Conservation (phyloP, 2,797 vertebrate species). For the Dermochelys coriacea region DNA sequence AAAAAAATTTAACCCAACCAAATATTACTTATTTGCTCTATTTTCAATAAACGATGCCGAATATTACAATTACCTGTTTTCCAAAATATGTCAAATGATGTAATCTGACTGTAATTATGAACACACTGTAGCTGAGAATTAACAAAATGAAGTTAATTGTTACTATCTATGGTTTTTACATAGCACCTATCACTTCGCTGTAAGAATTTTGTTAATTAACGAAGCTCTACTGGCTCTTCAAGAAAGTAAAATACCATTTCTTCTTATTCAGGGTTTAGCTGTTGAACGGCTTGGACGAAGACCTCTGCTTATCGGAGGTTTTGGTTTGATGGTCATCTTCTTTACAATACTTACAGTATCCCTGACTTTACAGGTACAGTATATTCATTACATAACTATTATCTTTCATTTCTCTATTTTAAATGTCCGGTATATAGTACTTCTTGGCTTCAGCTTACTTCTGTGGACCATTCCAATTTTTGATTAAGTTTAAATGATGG, state of each 20-base stretch:
- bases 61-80: not conserved
- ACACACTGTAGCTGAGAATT: not conserved
- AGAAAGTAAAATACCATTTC: not conserved
- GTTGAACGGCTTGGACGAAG: constrained; percentile 90
- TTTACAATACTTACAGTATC: constrained; percentile 90
- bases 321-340: constrained; percentile 90
- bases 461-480: not conserved
- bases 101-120: not conserved
- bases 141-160: not conserved
- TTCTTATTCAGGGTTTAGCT: constrained; percentile 86
- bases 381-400: fast-evolving
- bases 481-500: not conserved
- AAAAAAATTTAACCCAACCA: not conserved
- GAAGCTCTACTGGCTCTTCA: not conserved
- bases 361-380: constrained; percentile 90
- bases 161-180: not conserved
- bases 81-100: not conserved
- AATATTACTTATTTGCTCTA: not conserved
- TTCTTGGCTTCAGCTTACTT: fast-evolving
- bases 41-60: not conserved
- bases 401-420: not conserved
- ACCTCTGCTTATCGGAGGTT: constrained; percentile 92
- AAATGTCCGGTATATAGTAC: not conserved
- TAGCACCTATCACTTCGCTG: not conserved
- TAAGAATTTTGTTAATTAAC: not conserved